Evolutionary conservation across 1,140 invertebrate species (phyloP), one percentile per base, ranked within the genome.

Genomic region (Rhynchophorus ferrugineus): DNA sequence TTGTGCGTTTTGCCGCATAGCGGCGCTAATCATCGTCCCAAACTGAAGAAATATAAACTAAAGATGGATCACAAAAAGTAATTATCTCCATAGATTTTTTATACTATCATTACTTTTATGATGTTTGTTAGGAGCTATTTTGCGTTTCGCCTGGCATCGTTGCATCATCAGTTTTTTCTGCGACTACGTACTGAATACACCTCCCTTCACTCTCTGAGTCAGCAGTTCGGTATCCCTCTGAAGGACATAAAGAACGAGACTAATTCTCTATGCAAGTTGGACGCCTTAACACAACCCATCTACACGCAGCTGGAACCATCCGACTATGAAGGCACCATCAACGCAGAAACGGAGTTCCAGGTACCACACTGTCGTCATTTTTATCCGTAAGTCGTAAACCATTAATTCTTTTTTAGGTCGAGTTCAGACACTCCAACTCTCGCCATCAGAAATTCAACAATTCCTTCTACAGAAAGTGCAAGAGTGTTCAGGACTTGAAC

Each of bases 101-200:
- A 6, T 29, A 6, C 24, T 6, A 29, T 29, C 6, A 21, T 49
- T 49, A 16, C 29, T 67, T 65, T 20, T 29, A 29, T 29, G 5
- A 29, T 6, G 11, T 29, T 29, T 68, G 71, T 38, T 63, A 81
- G 79, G 68, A 85, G 82, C 65, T 85, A 80, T 60, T 87, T 83
- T 61, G 80, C 81, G 49, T 86, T 85, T 67, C 82, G 81, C 63
- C 66, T 86, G 21, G 83, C 82, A 7, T 85, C 83, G 2, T 65
- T 85, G 17, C 84, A 87, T 64, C 84, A 86, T 65, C 79, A 84
- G 62, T 82, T 87, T 65, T 87, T 83, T 71, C 71, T 84, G 54
- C 81, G 82, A 63, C 68, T 85, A 19, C 78, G 82, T 58, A 79
- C 80, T 9, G 82, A 85, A 64, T 76, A 82, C 22, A 81, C 80